A percentile compares a stretch with the other conserved stretches of the same genome.
Conservation (phyloP, 2,888 invertebrate species). For the Chymomyza procnemis region DNA sequence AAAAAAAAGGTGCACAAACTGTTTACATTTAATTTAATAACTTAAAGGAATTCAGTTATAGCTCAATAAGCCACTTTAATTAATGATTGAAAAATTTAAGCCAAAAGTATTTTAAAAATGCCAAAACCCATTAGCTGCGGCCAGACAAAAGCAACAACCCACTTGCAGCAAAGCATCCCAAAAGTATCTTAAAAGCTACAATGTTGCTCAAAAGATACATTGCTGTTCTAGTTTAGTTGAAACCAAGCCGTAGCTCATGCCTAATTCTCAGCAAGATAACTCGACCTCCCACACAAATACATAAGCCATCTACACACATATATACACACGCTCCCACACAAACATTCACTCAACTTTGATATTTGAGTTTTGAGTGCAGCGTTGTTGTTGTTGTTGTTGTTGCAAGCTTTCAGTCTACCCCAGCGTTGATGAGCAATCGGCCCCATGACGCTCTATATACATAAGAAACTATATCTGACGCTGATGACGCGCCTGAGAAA, state of each 20-base stretch:
- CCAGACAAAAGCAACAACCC: not conserved
- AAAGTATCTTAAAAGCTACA: not conserved
- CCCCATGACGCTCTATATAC: not conserved
- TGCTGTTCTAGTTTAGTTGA: not conserved
- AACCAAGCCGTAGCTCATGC: not conserved
- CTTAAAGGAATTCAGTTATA: not conserved
- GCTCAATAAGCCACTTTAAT: not conserved
- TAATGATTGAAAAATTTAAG: not conserved
- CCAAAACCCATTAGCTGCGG: too few relatives aligned
- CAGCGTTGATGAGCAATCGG: not conserved
- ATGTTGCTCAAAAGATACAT: not conserved
- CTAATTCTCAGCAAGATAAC: not conserved
- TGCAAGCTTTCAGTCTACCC: not conserved
- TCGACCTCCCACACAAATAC: not conserved
- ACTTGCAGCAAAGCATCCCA: not conserved
- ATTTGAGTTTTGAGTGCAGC: not conserved
- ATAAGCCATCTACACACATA: too few relatives aligned
- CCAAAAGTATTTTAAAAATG: not conserved
- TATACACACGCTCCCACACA: not conserved
- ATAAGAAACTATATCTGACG: slow-evolving; percentile 27
- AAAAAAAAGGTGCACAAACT: not conserved
- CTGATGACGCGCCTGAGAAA: slow-evolving; percentile 53
- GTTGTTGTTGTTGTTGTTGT: not conserved
- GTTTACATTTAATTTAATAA: not conserved
- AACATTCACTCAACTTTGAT: not conserved